Evolutionary conservation across 1,140 invertebrate species (phyloP), one percentile per base, ranked within the genome.

Genomic region (Apolygus lucorum): DNA sequence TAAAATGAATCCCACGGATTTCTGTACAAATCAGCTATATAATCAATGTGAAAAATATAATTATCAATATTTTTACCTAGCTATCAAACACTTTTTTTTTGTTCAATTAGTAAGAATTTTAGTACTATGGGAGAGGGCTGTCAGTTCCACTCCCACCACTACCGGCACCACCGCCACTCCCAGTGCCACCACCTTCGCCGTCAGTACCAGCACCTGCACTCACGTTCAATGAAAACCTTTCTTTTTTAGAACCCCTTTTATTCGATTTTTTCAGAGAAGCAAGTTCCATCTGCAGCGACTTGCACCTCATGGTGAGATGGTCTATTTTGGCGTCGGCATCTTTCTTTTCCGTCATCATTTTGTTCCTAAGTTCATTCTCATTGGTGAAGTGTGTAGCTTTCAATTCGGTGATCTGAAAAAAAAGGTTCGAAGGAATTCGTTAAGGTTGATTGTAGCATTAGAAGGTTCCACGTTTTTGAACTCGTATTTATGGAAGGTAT

Each of bases 331-430:
- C 87, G 68, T 92, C 89, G 76, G 91, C 87, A 64, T 92, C 84
- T 64, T 91, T 92, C 74, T 93, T 88, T 29, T 87, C 84, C 17
- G 82, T 86, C 76, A 90, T 91, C 83, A 96, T 88, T 79, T 93
- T 93, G 71, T 83, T 88, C 25, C 94, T 84, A 62, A 93, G 80
- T 74, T 96, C 93, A 63, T 88, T 88, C 77, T 95, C 93, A 59
- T 86, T 84, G 25, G 92, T 93, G 76, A 92, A 93, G 76, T 95
- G 90, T 78, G 91, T 88, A 11, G 94, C 93, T 81, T 96, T 96
- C 68, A 96, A 78, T 78, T 97, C 94, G 2, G 91, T 95, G 73
- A 96, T 92, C 93, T 96, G 77, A 1, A 78, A 80, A 72, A 71
- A 73, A 68, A 70, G n/a, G n/a, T n/a, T n/a, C n/a, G n/a, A n/a